Evolutionary conservation across 2,888 invertebrate species (phyloP), one percentile per base, ranked within the genome.

Genomic region (Leuctra nigra): DNA sequence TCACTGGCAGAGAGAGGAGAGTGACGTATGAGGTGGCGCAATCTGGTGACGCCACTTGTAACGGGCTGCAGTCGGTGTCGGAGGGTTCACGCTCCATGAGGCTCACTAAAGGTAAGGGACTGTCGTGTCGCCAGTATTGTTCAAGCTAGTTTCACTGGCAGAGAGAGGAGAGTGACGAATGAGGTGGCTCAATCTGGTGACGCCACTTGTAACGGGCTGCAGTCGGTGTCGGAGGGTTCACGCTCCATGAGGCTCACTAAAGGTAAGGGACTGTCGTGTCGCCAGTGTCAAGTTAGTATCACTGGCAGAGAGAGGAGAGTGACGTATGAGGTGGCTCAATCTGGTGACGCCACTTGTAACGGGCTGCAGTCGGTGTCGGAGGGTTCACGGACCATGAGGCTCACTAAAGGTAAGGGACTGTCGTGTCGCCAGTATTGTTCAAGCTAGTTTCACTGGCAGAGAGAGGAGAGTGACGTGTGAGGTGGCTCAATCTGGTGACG

Each of bases 11-110:
- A n/a, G n/a, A n/a, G 25, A 59, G 61, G 7, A 44, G 53, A 13
- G 20, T 41, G 33, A 54, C 50, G 18, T 61, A 57, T 36, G 55
- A 59, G 46, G 55, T 61, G 33, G 61, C 61, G 1, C 61, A 87
- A 68, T 86, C 86, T 0, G 89, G 85, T 0, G 89, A 90, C 68
- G 87, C 89, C 13, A 86, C 87, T 0, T 90, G 90, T 71, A 85
- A 81, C 63, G 89, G 88, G 0, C 73, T 90, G 16, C 82, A 82
- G 16, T 85, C 84, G 1, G 81, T 87, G 1, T 80, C 77, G 0
- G 89, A 91, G 64, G 91, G 91, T 41, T 86, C 87, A 22, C 76
- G 84, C 18, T 87, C 84, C 16, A 86, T 91, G 80, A 83, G 81
- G 63, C 78, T 91, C 0, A 85, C 82, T 1, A 86, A 83, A 72